Evolutionary conservation across 2,888 invertebrate genomes (phyloP), one percentile per base, ranked within the genome.

Genomic region (Acanthopleura granulata): DNA sequence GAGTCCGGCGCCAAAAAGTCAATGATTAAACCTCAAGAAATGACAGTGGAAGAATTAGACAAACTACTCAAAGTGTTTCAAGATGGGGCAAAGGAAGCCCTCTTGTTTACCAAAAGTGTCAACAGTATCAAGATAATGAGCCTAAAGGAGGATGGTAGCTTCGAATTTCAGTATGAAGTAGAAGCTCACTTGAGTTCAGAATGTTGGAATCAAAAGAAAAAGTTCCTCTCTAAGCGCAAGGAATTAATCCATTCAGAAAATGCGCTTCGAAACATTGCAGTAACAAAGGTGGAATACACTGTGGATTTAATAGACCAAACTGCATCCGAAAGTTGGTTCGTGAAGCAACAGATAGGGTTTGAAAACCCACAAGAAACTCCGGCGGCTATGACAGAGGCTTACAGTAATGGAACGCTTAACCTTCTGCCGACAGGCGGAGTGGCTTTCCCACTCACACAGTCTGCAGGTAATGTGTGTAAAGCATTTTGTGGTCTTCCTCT

Each of bases 51-150:
- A 0, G 66, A 71, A 1, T 61, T 87, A 3, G 77, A 80, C 25
- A 49, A 73, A 29, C 62, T 89, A 16, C 74, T 89, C 11, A 30
- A 72, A 11, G 76, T 76, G 15, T 85, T 88, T 57, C 78, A 79
- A 66, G 66, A 77, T 9, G 86, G 87, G 69, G 80, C 85, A 73
- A 78, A 81, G 57, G 83, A 85, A n/a, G 81, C 82, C 50, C 73
- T 89, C 14, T 75, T 89, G 22, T 89, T 89, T 80, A 77, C 88
- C 1, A 85, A 86, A 73, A 83, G 82, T 73, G 80, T 89, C 0
- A 78, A 76, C 61, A 77, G 78, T 14, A 83, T 89, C 22, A 82
- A 70, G 22, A 71, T 85, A 15, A 79, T 78, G 6, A 51, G 75
- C 50, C 77, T 83, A 25, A 69, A 73, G n/a, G 70, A 9, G 40